Conservation (phyloP, 2,113 vertebrate genomes). For the Mixornis gularis region DNA sequence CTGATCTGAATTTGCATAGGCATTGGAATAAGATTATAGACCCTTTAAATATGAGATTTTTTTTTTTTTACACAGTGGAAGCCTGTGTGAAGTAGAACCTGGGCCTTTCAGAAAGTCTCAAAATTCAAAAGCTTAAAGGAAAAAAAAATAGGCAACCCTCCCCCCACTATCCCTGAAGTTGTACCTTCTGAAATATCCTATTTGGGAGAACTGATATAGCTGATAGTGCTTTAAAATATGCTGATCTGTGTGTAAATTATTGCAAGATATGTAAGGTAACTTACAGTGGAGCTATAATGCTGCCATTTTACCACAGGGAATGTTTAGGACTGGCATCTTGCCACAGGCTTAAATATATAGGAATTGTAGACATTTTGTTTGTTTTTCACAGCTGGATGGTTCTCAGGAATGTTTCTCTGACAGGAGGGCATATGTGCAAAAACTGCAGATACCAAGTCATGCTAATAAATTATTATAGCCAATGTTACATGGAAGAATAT, state of each 20-base stretch:
- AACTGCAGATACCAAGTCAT: neutral
- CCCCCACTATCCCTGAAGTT: accelerated
- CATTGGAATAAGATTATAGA: neutral
- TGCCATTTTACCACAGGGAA: neutral
- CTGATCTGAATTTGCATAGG: neutral
- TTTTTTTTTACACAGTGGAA: neutral
- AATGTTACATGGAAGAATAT: neutral
- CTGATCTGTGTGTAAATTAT: neutral
- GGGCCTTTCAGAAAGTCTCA: neutral
- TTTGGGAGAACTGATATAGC: neutral
- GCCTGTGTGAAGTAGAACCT: neutral
- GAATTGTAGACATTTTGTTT: neutral
- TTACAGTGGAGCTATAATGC: neutral
- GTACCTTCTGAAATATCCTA: neutral
- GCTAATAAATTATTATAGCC: neutral
- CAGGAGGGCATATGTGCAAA: neutral
- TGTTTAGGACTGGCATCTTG: neutral
- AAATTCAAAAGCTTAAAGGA: neutral
- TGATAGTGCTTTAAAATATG: neutral
- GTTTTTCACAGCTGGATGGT: neutral
- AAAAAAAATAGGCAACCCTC: neutral
- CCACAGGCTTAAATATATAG: neutral
- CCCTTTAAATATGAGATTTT: neutral
- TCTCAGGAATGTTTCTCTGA: neutral
- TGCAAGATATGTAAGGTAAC: neutral